Conservation (phyloP, 2,888 invertebrate genomes). For the Eurytoma californica region DNA sequence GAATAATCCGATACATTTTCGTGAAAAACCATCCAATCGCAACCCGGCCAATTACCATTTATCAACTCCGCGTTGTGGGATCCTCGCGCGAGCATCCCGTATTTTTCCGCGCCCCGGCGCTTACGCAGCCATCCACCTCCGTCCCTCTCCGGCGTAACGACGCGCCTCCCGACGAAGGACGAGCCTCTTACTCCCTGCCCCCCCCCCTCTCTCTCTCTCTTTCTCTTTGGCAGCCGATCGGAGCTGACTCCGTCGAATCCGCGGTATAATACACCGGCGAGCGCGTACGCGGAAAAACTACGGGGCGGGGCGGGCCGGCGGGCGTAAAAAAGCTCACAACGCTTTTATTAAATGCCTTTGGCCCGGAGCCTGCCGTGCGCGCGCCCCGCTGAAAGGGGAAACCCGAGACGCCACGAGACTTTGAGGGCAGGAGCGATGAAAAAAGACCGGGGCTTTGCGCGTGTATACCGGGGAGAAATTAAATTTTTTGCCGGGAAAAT, state of each 20-base stretch:
- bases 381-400: conserved; percentile 4
- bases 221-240: conserved; percentile 63
- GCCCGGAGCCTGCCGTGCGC: conserved; percentile 61
- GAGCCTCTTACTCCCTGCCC: neutral
- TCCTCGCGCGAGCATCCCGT: conserved; percentile 2
- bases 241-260: conserved; percentile 51
- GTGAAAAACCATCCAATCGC: neutral
- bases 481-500: too few relatives aligned
- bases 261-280: conserved; percentile 29
- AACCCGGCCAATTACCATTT: conserved; percentile 33
- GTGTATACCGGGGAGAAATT: too few relatives aligned
- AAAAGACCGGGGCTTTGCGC: too few relatives aligned
- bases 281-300: conserved; percentile 35
- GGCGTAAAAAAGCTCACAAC: conserved; percentile 41
- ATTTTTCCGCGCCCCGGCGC: neutral
- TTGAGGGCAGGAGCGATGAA: neutral
- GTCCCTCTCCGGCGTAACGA: conserved; percentile 13
- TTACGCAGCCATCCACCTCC: neutral
- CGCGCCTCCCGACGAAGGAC: neutral
- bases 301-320: conserved; percentile 33
- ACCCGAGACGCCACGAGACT: neutral
- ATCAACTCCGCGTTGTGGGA: conserved; percentile 18
- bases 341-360: conserved; percentile 65
- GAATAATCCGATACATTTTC: neutral
- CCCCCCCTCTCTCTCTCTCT: conserved; percentile 9